These are phyloP conservation scores for Nezara viridula DNA, from an alignment of 2,888 invertebrate species.

Conservation along the genomic window DNA sequence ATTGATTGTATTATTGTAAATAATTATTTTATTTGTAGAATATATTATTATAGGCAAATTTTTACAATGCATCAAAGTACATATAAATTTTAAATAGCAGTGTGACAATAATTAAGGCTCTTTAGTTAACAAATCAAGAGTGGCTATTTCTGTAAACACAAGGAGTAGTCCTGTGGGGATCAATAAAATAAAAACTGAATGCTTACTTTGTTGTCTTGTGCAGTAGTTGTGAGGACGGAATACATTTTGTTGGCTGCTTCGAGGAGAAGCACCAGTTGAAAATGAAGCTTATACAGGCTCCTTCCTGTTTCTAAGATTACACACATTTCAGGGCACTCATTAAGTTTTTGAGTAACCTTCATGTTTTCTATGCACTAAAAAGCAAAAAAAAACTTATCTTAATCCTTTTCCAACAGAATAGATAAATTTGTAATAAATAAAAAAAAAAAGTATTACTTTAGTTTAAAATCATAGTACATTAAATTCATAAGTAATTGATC, in stretches of 20 bases:
- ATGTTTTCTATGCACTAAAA: conserved; percentile 84
- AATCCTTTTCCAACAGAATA: not conserved
- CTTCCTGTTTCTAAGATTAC: conserved; percentile 87
- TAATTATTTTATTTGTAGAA: too few species aligned
- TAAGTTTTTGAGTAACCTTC: conserved; percentile 84
- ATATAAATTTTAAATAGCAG: not conserved
- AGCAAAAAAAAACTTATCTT: conserved; percentile 40
- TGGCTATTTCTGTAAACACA: not conserved
- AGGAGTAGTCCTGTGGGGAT: not conserved
- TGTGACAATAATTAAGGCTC: not conserved
- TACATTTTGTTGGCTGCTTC: conserved; percentile 91
- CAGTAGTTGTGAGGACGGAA: conserved; percentile 75
- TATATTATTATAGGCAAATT: too few species aligned
- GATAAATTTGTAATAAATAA: not conserved
- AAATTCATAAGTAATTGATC: too few species aligned
- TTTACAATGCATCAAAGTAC: too few species aligned
- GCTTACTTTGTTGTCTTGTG: conserved; percentile 74
- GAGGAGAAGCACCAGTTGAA: conserved; percentile 89
- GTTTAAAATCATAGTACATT: too few species aligned
- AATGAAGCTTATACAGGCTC: conserved; percentile 90
- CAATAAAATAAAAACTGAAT: not conserved
- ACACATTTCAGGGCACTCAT: conserved; percentile 79
- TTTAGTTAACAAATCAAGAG: not conserved
- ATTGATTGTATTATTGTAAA: too few species aligned
- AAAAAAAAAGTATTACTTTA: too few species aligned